phyloP scores from a whole-genome alignment of 2,797 vertebrate species.

The Oreortyx pictus region DNA sequence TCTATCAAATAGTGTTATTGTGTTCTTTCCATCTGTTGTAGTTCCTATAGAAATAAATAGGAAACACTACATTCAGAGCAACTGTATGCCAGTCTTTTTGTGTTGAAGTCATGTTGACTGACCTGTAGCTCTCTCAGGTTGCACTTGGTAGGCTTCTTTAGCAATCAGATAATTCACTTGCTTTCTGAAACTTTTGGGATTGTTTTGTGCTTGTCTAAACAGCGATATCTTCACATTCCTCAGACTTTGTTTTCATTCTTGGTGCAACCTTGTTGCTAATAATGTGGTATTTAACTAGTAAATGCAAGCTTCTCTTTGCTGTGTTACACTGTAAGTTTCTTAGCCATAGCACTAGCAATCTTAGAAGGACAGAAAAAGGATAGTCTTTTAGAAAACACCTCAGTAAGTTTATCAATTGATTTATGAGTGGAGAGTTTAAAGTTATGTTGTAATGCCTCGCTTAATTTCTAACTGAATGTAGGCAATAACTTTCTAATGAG shows the following conservation, averaged over 20 bases:
- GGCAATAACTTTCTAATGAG: background rate
- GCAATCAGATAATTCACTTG: background rate
- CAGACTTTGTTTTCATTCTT: background rate
- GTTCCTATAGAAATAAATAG: background rate
- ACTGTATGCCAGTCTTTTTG: background rate
- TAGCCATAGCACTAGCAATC: background rate
- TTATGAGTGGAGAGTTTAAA: background rate
- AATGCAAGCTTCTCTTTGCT: background rate
- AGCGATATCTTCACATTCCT: background rate
- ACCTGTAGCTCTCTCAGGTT: too few relatives aligned
- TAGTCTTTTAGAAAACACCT: background rate
- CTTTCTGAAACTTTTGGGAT: background rate
- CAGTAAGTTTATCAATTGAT: background rate
- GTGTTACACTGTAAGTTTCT: background rate
- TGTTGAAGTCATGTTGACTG: too few relatives aligned
- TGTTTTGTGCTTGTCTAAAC: background rate
- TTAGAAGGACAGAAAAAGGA: background rate
- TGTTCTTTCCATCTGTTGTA: background rate
- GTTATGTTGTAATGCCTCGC: background rate
- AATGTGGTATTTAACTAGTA: background rate
- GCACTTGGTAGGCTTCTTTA: background rate
- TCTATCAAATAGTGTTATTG: background rate
- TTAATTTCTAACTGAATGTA: background rate
- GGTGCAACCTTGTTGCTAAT: background rate
- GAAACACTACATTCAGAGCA: background rate